Evolutionary conservation across 2,797 vertebrate species (phyloP).

Genomic region (Enteromius afrohamiltoni): DNA sequence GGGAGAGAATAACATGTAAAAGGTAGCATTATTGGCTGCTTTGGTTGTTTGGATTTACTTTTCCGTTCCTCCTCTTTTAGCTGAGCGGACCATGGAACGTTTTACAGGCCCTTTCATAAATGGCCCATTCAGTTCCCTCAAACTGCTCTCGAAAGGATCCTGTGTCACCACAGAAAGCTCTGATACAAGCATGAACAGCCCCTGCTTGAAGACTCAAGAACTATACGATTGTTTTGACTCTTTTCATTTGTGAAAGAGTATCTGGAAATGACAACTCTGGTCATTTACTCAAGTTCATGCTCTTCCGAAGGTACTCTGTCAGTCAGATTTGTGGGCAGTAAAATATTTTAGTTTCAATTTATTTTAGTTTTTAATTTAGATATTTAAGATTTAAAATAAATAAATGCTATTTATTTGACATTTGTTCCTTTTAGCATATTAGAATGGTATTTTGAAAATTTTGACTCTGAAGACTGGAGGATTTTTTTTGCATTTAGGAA

Average conservation of each 20-base stretch:
- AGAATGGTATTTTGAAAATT: neutral
- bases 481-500: neutral
- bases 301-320: neutral
- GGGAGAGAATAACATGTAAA: slow-evolving; percentile 42
- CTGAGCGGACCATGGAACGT: slow-evolving; percentile 76
- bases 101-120: slow-evolving; percentile 82
- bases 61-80: slow-evolving; percentile 74
- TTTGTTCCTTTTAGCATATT: neutral
- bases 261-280: neutral
- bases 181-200: slow-evolving; percentile 69
- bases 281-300: neutral
- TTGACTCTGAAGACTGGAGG: neutral
- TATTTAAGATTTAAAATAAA: neutral
- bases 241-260: neutral
- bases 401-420: neutral
- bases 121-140: slow-evolving; percentile 75
- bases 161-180: slow-evolving; percentile 75
- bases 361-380: neutral
- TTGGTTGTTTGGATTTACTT: slow-evolving; percentile 72
- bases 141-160: slow-evolving; percentile 75
- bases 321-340: neutral
- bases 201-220: slow-evolving; percentile 9
- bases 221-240: neutral
- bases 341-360: neutral
- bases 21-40: slow-evolving; percentile 36